These are phyloP conservation scores for Cephus rjabovi DNA, from an alignment of 2,888 invertebrate genomes.

Conservation along the genomic window DNA sequence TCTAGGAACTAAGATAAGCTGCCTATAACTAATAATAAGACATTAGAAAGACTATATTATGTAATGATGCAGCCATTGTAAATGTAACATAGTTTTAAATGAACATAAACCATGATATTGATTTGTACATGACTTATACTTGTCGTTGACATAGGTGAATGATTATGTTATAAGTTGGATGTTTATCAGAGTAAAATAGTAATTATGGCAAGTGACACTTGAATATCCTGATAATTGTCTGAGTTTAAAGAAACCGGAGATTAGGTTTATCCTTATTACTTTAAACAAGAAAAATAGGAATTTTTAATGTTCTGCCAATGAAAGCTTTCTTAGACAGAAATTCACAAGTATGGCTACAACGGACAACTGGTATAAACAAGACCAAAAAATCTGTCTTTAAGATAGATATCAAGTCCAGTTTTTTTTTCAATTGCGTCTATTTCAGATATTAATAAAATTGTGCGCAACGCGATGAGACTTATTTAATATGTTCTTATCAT, in stretches of 20 bases:
- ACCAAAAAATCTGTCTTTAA: background rate
- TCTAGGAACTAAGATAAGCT: background rate
- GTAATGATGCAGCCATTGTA: background rate
- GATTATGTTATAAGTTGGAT: background rate
- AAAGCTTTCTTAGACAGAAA: background rate
- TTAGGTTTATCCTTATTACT: background rate
- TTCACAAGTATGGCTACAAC: background rate
- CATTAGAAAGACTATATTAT: background rate
- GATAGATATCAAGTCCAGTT: background rate
- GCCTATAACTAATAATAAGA: background rate
- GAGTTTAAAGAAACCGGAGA: background rate
- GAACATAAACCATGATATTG: background rate
- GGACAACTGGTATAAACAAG: background rate
- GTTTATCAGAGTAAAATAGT: background rate
- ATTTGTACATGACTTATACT: background rate
- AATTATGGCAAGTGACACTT: background rate
- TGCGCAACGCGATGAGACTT: background rate
- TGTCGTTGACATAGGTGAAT: background rate
- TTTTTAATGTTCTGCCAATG: background rate
- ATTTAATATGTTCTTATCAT: background rate
- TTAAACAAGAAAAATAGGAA: background rate
- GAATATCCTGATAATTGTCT: background rate
- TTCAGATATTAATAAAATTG: background rate
- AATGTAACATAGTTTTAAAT: background rate
- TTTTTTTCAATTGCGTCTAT: background rate